Percentiles rank a stretch among this genome's conserved stretches.
Conservation (phyloP, 2,888 invertebrate genomes). For the Drosophila austrosaltans region DNA sequence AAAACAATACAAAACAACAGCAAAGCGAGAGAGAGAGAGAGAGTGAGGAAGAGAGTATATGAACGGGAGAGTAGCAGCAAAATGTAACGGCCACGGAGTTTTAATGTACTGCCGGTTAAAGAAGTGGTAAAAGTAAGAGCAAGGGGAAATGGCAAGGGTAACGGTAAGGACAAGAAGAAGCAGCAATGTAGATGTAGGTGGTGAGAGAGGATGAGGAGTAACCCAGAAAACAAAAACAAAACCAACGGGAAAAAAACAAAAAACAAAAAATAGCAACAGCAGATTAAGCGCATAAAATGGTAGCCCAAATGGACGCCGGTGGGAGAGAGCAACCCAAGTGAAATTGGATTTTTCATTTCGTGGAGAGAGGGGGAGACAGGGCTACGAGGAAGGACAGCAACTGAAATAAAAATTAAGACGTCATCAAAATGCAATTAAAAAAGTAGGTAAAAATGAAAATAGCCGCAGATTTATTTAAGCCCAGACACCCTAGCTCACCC, state of each 20-base stretch:
- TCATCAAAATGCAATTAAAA: constrained; percentile 79
- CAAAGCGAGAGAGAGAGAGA: constrained; percentile 6
- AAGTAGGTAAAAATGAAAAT: constrained; percentile 73
- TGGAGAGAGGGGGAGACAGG: constrained; percentile 31
- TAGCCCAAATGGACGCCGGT: constrained; percentile 7
- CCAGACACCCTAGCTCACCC: constrained; percentile 11
- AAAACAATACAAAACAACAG: constrained; percentile 62
- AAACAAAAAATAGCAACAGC: constrained; percentile 69
- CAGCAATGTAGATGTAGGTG: constrained; percentile 8
- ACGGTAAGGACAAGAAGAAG: constrained; percentile 4
- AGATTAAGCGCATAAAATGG: constrained; percentile 74
- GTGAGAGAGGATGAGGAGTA: constrained; percentile 18
- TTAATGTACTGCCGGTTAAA: constrained; percentile 68
- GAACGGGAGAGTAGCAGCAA: constrained; percentile 68
- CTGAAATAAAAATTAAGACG: constrained; percentile 76
- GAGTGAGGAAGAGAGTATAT: constrained; percentile 10
- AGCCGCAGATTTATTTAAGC: constrained; percentile 74
- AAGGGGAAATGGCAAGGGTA: constrained; percentile 13
- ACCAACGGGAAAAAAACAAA: constrained; percentile 21
- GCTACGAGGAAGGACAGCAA: constrained; percentile 14
- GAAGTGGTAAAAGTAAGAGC: not conserved
- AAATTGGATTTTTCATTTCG: constrained; percentile 60
- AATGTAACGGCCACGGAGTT: constrained; percentile 74
- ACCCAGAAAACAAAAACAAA: constrained; percentile 31
- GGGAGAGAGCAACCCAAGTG: constrained; percentile 23